Evolutionary conservation across 2,113 vertebrate genomes (phyloP).

Genomic region (Aspidoscelis tigris): DNA sequence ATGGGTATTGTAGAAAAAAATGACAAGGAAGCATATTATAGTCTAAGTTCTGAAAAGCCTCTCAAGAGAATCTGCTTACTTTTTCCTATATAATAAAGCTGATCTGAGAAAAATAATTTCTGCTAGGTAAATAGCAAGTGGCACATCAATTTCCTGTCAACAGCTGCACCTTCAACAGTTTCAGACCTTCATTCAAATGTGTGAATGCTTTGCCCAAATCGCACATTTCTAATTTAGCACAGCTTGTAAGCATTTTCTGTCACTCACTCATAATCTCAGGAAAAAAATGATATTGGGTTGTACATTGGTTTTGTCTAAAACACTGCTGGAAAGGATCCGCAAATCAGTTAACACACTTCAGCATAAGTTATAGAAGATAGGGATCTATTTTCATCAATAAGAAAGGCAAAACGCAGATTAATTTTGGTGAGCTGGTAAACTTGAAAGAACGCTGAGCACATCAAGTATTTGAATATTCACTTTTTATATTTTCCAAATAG

Average conservation of each 20-base stretch:
- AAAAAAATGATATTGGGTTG: slow-evolving; percentile 33
- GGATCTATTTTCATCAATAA: slow-evolving; percentile 36
- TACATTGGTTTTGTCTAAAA: slow-evolving; percentile 30
- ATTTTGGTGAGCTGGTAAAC: slow-evolving; percentile 48
- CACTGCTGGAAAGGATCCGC: slow-evolving; percentile 24
- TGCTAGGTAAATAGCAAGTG: slow-evolving; percentile 72
- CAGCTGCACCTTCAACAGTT: slow-evolving; percentile 60
- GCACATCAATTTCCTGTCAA: slow-evolving; percentile 74
- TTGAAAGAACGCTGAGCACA: background rate
- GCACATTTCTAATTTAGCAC: slow-evolving; percentile 68
- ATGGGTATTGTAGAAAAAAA: background rate
- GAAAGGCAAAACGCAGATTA: slow-evolving; percentile 31
- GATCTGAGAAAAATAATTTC: slow-evolving; percentile 71
- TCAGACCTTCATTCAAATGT: slow-evolving; percentile 69
- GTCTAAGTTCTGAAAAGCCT: slow-evolving; percentile 41
- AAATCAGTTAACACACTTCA: slow-evolving; percentile 35
- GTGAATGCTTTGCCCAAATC: slow-evolving; percentile 69
- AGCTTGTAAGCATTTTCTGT: slow-evolving; percentile 64
- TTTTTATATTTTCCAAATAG: background rate
- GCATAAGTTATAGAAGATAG: slow-evolving; percentile 27
- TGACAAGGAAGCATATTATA: background rate
- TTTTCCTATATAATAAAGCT: slow-evolving; percentile 62
- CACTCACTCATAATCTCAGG: slow-evolving; percentile 41
- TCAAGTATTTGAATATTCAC: slow-evolving; percentile 11
- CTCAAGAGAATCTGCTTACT: slow-evolving; percentile 31